Conservation (phyloP, 2,888 invertebrate species). For the Melieria crassipennis region DNA sequence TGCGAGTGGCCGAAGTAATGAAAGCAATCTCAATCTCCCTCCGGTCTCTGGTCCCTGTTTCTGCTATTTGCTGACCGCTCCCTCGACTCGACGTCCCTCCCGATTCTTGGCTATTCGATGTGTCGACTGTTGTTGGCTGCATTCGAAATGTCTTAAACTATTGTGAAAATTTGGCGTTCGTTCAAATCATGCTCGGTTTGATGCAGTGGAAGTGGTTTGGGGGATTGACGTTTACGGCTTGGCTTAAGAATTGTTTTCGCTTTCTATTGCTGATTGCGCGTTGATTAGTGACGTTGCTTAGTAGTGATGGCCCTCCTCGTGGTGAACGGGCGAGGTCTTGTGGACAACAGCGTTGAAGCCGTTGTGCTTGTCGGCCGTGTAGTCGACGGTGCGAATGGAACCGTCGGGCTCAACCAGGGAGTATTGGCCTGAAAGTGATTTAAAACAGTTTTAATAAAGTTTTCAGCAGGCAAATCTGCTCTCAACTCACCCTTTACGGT, state of each 20-base stretch:
- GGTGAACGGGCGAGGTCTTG: conserved; percentile 65
- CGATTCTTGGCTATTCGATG: no score
- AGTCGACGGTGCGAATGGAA: conserved; percentile 73
- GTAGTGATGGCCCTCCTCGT: conserved; percentile 51
- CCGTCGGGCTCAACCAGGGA: conserved; percentile 79
- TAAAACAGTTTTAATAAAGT: conserved; percentile 12
- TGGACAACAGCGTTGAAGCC: conserved; percentile 66
- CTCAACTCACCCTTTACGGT: conserved; percentile 70
- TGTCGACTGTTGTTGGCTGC: no score
- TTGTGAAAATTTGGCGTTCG: background rate
- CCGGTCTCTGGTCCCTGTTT: no score
- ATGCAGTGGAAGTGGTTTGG: conserved; percentile 10
- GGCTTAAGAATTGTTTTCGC: conserved; percentile 33
- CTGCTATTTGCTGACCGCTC: no score
- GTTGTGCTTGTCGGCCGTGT: conserved; percentile 66
- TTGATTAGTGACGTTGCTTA: conserved; percentile 50
- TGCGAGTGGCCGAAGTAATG: no score
- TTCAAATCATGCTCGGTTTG: conserved; percentile 11
- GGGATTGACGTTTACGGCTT: conserved; percentile 24
- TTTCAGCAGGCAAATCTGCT: background rate
- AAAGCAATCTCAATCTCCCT: no score
- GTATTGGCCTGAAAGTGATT: conserved; percentile 67
- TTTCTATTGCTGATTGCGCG: conserved; percentile 33
- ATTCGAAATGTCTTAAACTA: no score
- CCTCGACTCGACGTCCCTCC: no score